Evolutionary conservation across 1,140 invertebrate species (phyloP), one percentile per base, ranked within the genome.

Genomic region (Neodiprion virginianus): DNA sequence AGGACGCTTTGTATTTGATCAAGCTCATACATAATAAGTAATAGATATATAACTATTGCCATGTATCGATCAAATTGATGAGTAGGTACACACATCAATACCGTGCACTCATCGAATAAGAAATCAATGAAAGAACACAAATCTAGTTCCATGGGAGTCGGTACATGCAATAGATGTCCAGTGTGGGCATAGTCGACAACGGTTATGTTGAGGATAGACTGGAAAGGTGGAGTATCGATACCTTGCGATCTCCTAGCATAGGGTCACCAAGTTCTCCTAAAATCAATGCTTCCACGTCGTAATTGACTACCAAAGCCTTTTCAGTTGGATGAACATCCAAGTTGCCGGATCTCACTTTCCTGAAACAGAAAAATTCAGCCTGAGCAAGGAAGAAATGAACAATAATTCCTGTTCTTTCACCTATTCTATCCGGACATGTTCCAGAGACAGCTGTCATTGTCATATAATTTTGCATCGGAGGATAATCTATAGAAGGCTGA

Each of bases 241-340:
- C 94, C 88, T 96, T 96, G 80, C 93, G 94, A 85, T 97, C 95
- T 74, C 95, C 95, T 76, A 96, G 89, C 90, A 97, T 93, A 21
- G 94, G 93, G 88, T 96, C 94, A 67, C 95, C 96, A 74, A 94
- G 88, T 84, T 96, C 93, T 17, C 95, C 95, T 66, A 97, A 89
- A 76, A 97, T 94, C 8, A 95, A 92, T 48, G 96, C 96, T 85
- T 97, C 95, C 48, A 97, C 88, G 86, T 96, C 94, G 90, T 97
- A 98, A 87, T 95, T 95, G 23, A 98, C 93, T 70, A 98, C 92
- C n/a, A 98, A 85, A 53, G 96, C 96, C 84, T 95, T 95, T 83
- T 97, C 94, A 72, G 94, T 95, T 17, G 96, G 96, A 90, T 98
- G 96, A 7, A 96, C 96, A 90, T 97, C 96, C 76, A 98, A 91